Percentiles rank a stretch among this genome's conserved stretches.
Conservation (phyloP, 1,140 invertebrate species). For the Conus ventricosus region DNA sequence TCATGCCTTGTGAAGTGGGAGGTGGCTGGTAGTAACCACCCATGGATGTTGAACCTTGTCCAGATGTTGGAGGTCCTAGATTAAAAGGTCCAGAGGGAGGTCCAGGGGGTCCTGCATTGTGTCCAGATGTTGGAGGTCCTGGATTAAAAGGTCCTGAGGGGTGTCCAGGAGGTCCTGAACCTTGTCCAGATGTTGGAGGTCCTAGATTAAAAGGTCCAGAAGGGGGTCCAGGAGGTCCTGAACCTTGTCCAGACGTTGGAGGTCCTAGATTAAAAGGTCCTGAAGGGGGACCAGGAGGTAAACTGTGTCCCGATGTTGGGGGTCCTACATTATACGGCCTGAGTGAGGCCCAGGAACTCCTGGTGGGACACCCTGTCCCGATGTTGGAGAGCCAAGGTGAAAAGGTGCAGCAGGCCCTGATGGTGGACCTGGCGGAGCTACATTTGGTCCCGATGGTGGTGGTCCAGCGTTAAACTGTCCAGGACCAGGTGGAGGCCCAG, state of each 20-base stretch:
- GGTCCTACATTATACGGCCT: background rate
- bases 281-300: constrained; percentile 11
- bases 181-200: background rate
- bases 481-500: background rate
- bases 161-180: background rate
- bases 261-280: background rate
- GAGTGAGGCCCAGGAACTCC: constrained; percentile 2
- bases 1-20: constrained; percentile 20
- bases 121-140: background rate
- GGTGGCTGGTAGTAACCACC: constrained; percentile 22
- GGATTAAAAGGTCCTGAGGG: constrained; percentile 18
- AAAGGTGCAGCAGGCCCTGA: background rate
- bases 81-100: constrained; percentile 14
- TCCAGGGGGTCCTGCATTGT: background rate
- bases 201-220: constrained; percentile 10
- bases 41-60: background rate
- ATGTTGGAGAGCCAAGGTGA: background rate
- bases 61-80: background rate
- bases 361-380: background rate
- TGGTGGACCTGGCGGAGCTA: background rate
- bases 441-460: background rate
- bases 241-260: background rate
- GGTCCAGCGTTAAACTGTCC: background rate
- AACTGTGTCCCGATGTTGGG: background rate
- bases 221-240: constrained; percentile 13